Percentiles rank a stretch among this genome's conserved stretches.
Conservation (phyloP, 2,797 vertebrate species). For the Scolopax rusticola region DNA sequence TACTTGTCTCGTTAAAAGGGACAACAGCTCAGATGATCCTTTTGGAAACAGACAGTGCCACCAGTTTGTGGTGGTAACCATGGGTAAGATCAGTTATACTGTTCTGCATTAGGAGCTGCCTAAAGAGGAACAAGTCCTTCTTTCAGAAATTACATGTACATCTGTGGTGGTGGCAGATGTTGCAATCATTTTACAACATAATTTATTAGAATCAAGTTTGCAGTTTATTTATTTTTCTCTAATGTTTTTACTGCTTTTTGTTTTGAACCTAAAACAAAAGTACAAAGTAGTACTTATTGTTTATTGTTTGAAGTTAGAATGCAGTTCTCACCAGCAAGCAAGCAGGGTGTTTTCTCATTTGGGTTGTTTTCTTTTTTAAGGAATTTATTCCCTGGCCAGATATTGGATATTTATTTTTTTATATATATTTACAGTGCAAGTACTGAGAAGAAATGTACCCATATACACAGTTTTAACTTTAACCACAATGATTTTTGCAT, state of each 20-base stretch:
- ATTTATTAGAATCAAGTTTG: constrained; percentile 58
- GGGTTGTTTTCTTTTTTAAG: neutral
- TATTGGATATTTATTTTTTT: neutral
- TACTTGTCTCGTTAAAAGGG: neutral
- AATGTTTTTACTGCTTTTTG: constrained; percentile 52
- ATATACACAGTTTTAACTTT: constrained; percentile 4
- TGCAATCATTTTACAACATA: constrained; percentile 34
- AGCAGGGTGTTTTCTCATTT: constrained; percentile 17
- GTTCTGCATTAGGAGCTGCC: neutral
- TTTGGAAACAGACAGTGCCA: constrained; percentile 9
- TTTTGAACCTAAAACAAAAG: constrained; percentile 50
- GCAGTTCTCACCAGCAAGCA: constrained; percentile 17
- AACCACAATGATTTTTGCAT: constrained; percentile 23
- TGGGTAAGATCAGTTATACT: neutral
- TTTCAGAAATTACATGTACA: neutral
- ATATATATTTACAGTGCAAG: neutral
- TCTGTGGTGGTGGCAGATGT: constrained; percentile 30
- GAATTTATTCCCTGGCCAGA: neutral
- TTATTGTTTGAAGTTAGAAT: constrained; percentile 52
- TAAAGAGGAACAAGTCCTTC: neutral
- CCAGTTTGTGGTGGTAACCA: neutral
- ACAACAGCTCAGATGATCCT: neutral
- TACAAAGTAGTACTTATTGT: constrained; percentile 43
- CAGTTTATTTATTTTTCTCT: constrained; percentile 53
- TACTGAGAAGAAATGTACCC: neutral